phyloP scores from a whole-genome alignment of 2,113 vertebrate genomes.

The Nibea coibor region DNA sequence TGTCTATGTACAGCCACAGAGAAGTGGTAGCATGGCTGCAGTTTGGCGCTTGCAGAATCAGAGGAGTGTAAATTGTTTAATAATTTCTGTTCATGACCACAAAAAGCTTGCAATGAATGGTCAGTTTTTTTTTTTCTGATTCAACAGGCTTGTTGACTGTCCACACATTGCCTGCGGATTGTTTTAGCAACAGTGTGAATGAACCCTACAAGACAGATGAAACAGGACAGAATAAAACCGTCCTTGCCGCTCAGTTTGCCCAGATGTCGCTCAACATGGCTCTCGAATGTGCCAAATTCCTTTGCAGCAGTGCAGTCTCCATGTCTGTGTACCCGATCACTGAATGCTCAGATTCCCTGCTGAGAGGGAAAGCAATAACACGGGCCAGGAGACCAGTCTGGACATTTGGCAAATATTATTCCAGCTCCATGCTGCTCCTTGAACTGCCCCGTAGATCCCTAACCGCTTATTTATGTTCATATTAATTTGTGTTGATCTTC shows the following conservation, averaged over 20 bases:
- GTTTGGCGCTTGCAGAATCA: not conserved
- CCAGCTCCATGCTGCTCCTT: conserved; percentile 46
- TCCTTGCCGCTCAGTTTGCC: conserved; percentile 17
- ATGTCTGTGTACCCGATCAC: conserved; percentile 21
- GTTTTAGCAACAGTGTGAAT: conserved; percentile 16
- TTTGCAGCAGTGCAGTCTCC: conserved; percentile 34
- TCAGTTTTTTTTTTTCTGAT: not conserved
- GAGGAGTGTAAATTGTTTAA: not conserved
- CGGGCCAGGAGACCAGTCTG: conserved; percentile 28
- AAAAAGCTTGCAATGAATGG: not conserved
- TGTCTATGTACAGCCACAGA: too few species aligned
- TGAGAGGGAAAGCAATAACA: conserved; percentile 43
- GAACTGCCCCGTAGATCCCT: conserved; percentile 49
- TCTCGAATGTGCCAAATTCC: conserved; percentile 50
- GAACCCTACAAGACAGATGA: not conserved
- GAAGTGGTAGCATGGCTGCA: not conserved
- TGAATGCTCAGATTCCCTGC: conserved; percentile 39
- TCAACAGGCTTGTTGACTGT: not conserved
- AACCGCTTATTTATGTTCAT: conserved; percentile 63
- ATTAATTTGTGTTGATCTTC: conserved; percentile 66
- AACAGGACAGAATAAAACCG: not conserved
- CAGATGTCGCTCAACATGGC: conserved; percentile 46
- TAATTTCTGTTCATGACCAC: not conserved
- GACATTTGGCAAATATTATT: conserved; percentile 70
- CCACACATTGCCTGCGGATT: not conserved